Conservation (phyloP, 2,888 invertebrate genomes). For the Metellina segmentata region DNA sequence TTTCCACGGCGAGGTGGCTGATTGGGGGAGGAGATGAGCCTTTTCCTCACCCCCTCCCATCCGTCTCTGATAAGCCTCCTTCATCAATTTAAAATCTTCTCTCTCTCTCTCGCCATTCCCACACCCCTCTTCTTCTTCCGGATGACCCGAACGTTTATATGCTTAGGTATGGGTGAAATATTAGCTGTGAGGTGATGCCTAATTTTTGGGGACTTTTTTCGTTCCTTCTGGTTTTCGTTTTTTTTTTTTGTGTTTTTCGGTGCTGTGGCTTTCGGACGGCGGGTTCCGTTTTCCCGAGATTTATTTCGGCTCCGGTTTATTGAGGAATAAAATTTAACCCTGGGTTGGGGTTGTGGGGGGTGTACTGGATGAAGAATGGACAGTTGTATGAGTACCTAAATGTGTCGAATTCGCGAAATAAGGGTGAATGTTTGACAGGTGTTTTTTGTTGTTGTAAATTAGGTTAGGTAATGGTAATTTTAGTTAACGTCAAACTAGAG, state of each 20-base stretch:
- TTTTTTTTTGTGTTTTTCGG: neutral
- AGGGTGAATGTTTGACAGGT: neutral
- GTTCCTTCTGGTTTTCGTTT: neutral
- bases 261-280: neutral
- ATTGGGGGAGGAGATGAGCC: slow-evolving; percentile 49
- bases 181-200: slow-evolving; percentile 64
- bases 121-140: slow-evolving; percentile 12
- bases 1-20: slow-evolving; percentile 35
- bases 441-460: neutral
- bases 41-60: slow-evolving; percentile 22
- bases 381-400: too few species aligned
- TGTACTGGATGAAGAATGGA: too few species aligned
- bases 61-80: slow-evolving; percentile 73
- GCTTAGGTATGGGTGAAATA: slow-evolving; percentile 70
- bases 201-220: slow-evolving; percentile 54
- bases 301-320: neutral
- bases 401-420: too few species aligned
- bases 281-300: neutral
- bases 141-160: slow-evolving; percentile 66
- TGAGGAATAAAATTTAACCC: neutral
- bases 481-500: too few species aligned
- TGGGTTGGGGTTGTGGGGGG: neutral
- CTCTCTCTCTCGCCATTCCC: neutral
- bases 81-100: slow-evolving; percentile 75
- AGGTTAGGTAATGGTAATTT: too few species aligned